These are phyloP conservation scores for Meloidogyne exigua DNA, from an alignment of 1,140 invertebrate genomes.

Conservation along the genomic window DNA sequence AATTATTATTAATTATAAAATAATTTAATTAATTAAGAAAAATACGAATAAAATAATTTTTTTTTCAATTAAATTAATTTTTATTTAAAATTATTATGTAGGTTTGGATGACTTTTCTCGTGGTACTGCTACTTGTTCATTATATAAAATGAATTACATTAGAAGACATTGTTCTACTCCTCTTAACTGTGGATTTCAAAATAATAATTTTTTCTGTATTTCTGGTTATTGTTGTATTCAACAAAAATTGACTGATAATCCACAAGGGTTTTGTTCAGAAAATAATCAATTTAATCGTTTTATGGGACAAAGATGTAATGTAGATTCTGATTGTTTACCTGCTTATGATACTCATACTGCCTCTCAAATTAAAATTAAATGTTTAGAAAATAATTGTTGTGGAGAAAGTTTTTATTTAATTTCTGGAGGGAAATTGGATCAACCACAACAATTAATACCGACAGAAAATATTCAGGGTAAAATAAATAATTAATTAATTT, in stretches of 20 bases:
- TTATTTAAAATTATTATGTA: background rate
- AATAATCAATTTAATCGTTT: background rate
- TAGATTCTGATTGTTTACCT: constrained; percentile 2
- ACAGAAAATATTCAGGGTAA: background rate
- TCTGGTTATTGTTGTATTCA: constrained; percentile 1
- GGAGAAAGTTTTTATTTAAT: background rate
- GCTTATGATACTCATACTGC: background rate
- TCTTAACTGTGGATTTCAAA: background rate
- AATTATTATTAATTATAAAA: background rate
- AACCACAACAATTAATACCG: background rate
- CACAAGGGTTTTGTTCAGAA: background rate
- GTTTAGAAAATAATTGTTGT: background rate
- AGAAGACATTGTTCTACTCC: background rate
- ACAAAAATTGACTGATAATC: background rate
- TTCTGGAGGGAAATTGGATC: background rate
- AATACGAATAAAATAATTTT: no score
- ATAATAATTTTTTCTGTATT: background rate
- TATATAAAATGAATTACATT: background rate
- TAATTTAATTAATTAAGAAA: background rate
- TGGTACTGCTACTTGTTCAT: background rate
- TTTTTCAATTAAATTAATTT: no score
- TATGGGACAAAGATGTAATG: background rate
- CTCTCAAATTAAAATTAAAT: background rate
- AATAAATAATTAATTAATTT: no score
- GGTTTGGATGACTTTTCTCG: background rate